Base-by-base conservation (phyloP, 2,888 invertebrate genomes). In the Xylota segnis region DNA sequence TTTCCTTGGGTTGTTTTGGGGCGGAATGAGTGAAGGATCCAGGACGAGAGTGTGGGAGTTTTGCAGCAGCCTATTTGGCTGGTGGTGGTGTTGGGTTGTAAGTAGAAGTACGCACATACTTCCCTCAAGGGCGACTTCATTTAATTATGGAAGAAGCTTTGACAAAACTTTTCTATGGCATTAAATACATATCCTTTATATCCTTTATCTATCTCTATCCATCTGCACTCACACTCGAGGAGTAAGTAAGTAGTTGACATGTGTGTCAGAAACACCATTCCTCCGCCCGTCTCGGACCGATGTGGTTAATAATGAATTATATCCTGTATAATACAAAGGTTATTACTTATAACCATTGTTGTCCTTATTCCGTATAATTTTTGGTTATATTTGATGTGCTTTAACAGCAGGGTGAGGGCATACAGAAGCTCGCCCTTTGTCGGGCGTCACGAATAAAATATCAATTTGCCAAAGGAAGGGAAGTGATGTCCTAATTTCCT, bases 121-220 rank as follows among this genome's bases (percentile, higher is more conserved):
- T 29, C 74, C 65, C 83, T 68, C 52, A 70, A 65, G 74, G 83
- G 74, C 37, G 52, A 75, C 78, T 75, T 79, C 50, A 84, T 84
- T 84, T 84, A 84, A 84, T 84, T 79, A 70, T 75, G 72, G 68
- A 83, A 63, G 61, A 56, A 78, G 68, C 63, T 72, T 78, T 79
- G 65, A 75, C 70, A 65, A 74, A 78, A 84, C 32, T 59, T 77
- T 59, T 74, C 18, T 68, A 56, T 34, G 27, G 32, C 66, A 68
- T 65, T 79, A 58, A 70, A 75, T 68, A 58, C 63, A 47, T 37
- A 66, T 56, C 68, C 40, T n/a, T 14, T 34, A 1, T 58, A 47
- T 43, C 45, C 23, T 65, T 56, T 37, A 27, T 63, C 43, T 52
- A 61, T 61, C 32, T 63, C 59, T 47, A 37, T 76, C 18, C 16